Base-by-base conservation (phyloP, 2,888 invertebrate genomes). In the Minunthozetes semirufus region DNA sequence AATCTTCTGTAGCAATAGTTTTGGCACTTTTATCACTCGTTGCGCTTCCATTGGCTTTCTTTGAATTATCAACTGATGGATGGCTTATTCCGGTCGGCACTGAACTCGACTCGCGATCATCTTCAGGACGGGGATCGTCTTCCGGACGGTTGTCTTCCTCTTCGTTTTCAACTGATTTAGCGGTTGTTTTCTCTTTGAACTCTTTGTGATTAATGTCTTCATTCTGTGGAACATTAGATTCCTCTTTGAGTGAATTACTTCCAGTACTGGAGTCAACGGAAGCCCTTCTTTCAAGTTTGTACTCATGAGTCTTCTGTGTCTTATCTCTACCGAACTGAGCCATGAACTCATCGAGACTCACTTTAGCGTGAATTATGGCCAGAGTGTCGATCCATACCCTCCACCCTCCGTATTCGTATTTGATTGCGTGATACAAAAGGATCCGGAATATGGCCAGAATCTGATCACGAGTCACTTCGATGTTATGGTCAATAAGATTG, bases 401-500 rank as follows among this genome's bases (percentile, higher is more conserved):
- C 99, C 99, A 99, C 19, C 99, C 99, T 6, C 99, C 99, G 81
- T 96, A 99, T 84, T 99, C 99, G 81, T 94, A 94, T 82, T 98
- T 97, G 80, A 99, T 95, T 56, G 99, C 99, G 84, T 99, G 99
- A 83, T 99, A 98, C 63, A 99, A 85, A 77, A 99, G 85, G 93
- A 98, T 96, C 19, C 95, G 88, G 85, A 99, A 99, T 79, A 99
- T 85, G 0, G 95, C 92, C 84, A 97, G 98, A 53, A 99, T 98
- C 93, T 97, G 94, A 82, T 97, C 97, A 0, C 95, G 94, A 74
- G 97, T 91, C 84, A 95, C 93, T 82, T 95, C 94, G 42, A 76
- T 76, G 38, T 72, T 72, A 22, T 59, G 42, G 15, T 77, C 77
- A 25, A 77, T 75, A 90, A 95, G 90, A 6, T 97, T 96, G 80